These are phyloP conservation scores for Montifringilla adamsi DNA, from an alignment of 2,113 vertebrate genomes.

Conservation along the genomic window DNA sequence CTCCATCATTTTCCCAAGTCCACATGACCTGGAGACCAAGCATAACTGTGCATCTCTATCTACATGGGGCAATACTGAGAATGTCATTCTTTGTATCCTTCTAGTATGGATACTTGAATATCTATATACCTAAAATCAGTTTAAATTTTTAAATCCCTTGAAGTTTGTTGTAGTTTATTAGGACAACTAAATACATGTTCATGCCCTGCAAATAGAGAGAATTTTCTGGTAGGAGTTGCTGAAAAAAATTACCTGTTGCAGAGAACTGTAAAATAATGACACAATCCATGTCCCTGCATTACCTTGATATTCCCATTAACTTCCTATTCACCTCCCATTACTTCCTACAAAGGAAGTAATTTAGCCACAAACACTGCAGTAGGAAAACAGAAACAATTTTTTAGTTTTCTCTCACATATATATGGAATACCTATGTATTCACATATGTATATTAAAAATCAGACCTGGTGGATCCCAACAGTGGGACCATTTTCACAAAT, in stretches of 20 bases:
- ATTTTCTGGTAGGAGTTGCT: background rate
- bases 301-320: background rate
- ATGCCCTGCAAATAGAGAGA: background rate
- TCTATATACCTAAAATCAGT: background rate
- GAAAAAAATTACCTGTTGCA: background rate
- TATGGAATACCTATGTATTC: no score
- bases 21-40: background rate
- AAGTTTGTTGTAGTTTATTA: background rate
- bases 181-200: background rate
- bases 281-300: background rate
- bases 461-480: background rate
- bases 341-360: background rate
- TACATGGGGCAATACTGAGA: background rate
- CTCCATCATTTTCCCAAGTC: background rate
- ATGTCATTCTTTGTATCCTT: background rate
- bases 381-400: background rate
- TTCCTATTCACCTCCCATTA: background rate
- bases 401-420: background rate
- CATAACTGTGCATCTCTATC: background rate
- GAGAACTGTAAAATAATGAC: background rate
- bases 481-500: background rate
- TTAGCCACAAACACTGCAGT: background rate
- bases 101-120: background rate
- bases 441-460: background rate
- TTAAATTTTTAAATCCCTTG: background rate